Evolutionary conservation across 2,888 invertebrate genomes (phyloP), one percentile per base, ranked within the genome.

Genomic region (Acheta domesticus): DNA sequence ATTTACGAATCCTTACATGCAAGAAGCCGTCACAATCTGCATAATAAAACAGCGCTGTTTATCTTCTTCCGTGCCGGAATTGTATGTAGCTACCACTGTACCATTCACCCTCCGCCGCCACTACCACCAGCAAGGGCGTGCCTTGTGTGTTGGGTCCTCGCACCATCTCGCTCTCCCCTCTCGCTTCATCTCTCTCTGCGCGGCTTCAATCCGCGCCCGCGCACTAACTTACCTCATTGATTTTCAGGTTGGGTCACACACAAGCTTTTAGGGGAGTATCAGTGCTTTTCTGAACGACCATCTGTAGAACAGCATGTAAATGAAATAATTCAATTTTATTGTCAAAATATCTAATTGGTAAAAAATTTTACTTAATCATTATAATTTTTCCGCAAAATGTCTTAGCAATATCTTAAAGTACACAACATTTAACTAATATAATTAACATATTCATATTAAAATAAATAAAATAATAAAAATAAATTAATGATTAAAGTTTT

Each of bases 201-300:
- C 74, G 74, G 48, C 74, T 74, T 73, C 48, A 8, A 19, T 48
- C 74, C 49, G 78, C 74, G 78, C 74, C 48, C 74, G 78, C 78
- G 78, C 75, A 78, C 21, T 79, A 19, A 11, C 36, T 12, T 14
- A 19, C 48, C 48, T 77, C 79, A 79, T 79, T 79, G 79, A 79
- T 79, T 79, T 79, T 79, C 79, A 79, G 77, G 77, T 77, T 36
- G 79, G 79, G 62, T 79, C 79, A 74, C 48, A 79, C 78, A 48
- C 62, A 62, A 62, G 62, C 62, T 62, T 62, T 62, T 62, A 62
- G 62, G 62, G 62, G 62, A 62, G 62, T 62, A 62, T 62, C 62
- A 62, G 62, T 19, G 62, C 62, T n/a, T 62, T 36, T n/a, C 62
- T 62, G 62, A 8, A 12, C n/a, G 62, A 62, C n/a, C 16, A 36